phyloP scores from a whole-genome alignment of 2,797 vertebrate species.

The Hydrocynus forskahlii region DNA sequence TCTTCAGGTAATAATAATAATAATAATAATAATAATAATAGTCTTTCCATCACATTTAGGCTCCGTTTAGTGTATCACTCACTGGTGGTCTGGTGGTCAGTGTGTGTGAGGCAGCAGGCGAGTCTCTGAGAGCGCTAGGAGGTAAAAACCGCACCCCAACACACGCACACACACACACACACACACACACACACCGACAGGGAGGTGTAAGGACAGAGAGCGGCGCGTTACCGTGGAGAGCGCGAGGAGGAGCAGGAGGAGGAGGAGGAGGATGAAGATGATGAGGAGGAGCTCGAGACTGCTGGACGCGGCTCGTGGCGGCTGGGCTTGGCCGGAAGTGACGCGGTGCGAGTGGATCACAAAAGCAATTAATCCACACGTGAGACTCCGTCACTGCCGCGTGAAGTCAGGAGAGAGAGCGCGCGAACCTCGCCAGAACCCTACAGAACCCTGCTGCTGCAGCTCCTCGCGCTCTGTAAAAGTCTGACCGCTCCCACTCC shows the following conservation, averaged over 20 bases:
- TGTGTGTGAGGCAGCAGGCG: no score
- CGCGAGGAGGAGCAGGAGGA: constrained; percentile 11
- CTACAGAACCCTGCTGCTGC: background rate
- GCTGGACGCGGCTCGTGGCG: constrained; percentile 18
- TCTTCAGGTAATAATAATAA: no score
- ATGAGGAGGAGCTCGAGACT: constrained; percentile 28
- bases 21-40: no score
- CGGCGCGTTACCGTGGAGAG: constrained; percentile 38
- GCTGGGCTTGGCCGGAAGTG: constrained; percentile 59
- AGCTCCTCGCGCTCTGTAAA: background rate
- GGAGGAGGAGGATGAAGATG: background rate
- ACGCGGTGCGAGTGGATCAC: constrained; percentile 48
- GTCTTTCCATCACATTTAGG: no score
- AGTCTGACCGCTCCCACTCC: no score
- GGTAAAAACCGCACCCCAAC: no score
- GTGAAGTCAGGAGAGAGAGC: background rate
- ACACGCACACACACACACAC: no score
- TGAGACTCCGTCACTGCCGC: background rate
- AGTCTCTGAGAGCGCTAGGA: no score
- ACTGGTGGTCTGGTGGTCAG: no score
- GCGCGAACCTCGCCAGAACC: background rate
- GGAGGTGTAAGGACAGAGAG: background rate
- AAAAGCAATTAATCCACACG: constrained; percentile 37
- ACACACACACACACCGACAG: no score
- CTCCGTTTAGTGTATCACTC: no score